Evolutionary conservation across 2,888 invertebrate species (phyloP).

Genomic region (Agrilus mali): DNA sequence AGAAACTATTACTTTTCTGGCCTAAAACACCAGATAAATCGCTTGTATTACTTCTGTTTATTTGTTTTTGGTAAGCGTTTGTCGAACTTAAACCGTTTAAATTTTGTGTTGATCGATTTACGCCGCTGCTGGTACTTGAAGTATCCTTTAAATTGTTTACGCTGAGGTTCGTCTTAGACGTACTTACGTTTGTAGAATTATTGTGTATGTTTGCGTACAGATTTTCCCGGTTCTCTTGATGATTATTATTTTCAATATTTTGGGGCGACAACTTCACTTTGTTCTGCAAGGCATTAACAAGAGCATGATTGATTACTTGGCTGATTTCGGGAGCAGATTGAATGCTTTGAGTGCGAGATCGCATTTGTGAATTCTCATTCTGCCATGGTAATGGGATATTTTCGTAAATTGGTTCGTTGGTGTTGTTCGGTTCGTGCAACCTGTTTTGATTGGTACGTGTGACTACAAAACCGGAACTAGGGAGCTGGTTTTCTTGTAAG

Average conservation of each 20-base stretch:
- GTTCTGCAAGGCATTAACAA: slow-evolving; percentile 22
- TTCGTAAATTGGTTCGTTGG: slow-evolving; percentile 68
- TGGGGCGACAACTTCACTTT: slow-evolving; percentile 14
- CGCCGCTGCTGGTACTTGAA: slow-evolving; percentile 11
- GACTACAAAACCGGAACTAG: slow-evolving; percentile 37
- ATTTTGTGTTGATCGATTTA: slow-evolving; percentile 16
- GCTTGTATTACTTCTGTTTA: not conserved
- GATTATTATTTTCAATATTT: slow-evolving; percentile 16
- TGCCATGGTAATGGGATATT: slow-evolving; percentile 65
- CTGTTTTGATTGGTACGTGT: slow-evolving; percentile 34
- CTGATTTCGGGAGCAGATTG: slow-evolving; percentile 55
- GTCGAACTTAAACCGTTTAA: slow-evolving; percentile 9
- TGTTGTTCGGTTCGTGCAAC: slow-evolving; percentile 28
- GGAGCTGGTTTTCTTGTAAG: slow-evolving; percentile 30
- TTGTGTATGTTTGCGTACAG: slow-evolving; percentile 28
- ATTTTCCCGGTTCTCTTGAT: slow-evolving; percentile 24
- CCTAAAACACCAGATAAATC: slow-evolving; percentile 4
- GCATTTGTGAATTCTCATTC: slow-evolving; percentile 24
- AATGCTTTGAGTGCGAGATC: slow-evolving; percentile 50
- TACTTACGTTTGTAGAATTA: slow-evolving; percentile 12
- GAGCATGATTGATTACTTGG: slow-evolving; percentile 25
- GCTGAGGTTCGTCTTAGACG: slow-evolving; percentile 8
- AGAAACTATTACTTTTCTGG: slow-evolving; percentile 20
- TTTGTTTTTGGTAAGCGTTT: slow-evolving; percentile 2
- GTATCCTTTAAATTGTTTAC: slow-evolving; percentile 12